Evolutionary conservation across 2,113 vertebrate species (phyloP), one percentile per base, ranked within the genome.

Genomic region (Oryzias curvinotus): DNA sequence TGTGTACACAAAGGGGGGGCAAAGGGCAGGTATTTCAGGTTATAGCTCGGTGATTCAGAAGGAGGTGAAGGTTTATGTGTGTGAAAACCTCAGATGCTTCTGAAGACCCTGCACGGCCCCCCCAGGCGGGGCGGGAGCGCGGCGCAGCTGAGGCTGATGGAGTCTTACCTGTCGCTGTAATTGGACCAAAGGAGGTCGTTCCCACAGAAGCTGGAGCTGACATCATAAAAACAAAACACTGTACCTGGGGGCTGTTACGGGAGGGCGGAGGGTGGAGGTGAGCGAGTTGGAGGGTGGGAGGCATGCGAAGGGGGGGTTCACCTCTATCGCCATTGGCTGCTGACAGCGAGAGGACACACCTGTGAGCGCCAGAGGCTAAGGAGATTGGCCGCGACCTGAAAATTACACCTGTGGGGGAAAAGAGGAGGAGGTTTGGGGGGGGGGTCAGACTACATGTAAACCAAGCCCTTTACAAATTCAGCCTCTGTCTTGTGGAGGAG

Each of bases 361-460:
- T 98, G 97, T 81, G 71, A 88, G 73, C 15, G 56, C 87, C 75
- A 88, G 90, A 77, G 89, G 89, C 89, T 66, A 82, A 78, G 77
- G 87, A 91, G 94, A 98, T 98, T 98, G 97, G 97, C 81, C 88
- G 81, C 66, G 8, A 85, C 52, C 71, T 60, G 80, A 90, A 92
- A 94, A 93, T 94, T 93, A 94, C 95, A 98, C 97, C 96, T 98
- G 96, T 92, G 87, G 88, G 88, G 95, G 93, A 91, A 90, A 93
- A 89, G 89, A 88, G 74, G 64, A 45, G 80, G 80, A 43, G 19
- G 18, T 7, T 7, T n/a, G n/a, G 51, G 14, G 50, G 70, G 85
- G 75, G 68, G 85, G 87, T 61, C 52, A 88, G 89, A 76, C 89
- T 96, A 92, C 96, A 94, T 98, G 96, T 98, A 98, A 98, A 95